Percentiles rank a stretch among this genome's conserved stretches.
Conservation (phyloP, 2,113 vertebrate genomes). For the Parotia lawesii region DNA sequence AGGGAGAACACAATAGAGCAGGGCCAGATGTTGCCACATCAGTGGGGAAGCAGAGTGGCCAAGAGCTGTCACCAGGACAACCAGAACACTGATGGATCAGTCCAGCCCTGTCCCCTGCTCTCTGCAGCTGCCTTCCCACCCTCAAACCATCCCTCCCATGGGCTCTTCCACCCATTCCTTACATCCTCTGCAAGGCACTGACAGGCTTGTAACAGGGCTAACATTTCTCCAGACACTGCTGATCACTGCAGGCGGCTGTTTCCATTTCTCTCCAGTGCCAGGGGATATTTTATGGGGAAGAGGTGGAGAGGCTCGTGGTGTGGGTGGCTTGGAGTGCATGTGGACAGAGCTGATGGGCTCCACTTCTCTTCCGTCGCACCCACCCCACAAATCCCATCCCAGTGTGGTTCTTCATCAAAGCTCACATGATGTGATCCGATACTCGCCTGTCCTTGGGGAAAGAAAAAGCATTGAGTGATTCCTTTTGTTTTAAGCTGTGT, state of each 20-base stretch:
- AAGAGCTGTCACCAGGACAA: background rate
- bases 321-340: background rate
- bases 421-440: accelerated
- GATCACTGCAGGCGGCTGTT: background rate
- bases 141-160: background rate
- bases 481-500: slow-evolving; percentile 37
- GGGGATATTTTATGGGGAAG: background rate
- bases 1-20: background rate
- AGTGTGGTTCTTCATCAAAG: background rate
- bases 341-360: background rate
- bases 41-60: background rate
- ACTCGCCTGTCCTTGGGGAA: background rate
- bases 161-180: background rate
- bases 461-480: background rate
- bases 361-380: accelerated
- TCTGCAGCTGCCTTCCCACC: background rate
- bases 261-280: background rate
- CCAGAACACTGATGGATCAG: accelerated
- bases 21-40: background rate
- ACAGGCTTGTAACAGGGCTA: background rate
- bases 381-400: background rate
- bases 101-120: background rate
- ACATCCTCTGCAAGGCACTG: background rate
- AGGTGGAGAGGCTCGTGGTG: accelerated
- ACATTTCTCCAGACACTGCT: background rate